These are phyloP conservation scores for Pachypanchax playfairii DNA, from an alignment of 2,113 vertebrate genomes.

Conservation along the genomic window DNA sequence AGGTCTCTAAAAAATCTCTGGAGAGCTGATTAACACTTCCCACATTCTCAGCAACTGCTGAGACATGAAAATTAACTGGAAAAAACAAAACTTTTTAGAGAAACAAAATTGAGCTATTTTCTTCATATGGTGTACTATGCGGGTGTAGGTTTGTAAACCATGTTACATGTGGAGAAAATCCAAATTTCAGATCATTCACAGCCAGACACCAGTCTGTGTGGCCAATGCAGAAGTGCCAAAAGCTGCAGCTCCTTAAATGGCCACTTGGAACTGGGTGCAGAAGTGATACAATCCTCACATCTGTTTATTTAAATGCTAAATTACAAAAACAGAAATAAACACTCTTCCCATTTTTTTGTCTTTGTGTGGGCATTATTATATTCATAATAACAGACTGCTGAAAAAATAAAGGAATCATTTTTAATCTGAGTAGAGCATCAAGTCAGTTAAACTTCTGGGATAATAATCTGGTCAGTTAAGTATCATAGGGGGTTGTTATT, in stretches of 20 bases:
- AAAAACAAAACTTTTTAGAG: neutral
- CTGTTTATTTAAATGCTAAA: neutral
- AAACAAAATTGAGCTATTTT: too few species aligned
- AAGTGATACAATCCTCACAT: neutral
- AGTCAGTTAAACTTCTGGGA: too few species aligned
- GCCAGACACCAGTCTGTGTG: neutral
- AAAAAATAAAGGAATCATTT: too few species aligned
- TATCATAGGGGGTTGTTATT: too few species aligned
- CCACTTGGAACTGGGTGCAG: neutral
- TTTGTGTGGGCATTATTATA: too few species aligned
- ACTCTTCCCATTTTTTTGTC: neutral
- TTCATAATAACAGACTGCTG: too few species aligned
- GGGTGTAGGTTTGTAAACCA: too few species aligned
- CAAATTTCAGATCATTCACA: neutral
- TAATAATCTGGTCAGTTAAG: too few species aligned
- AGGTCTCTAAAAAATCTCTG: constrained; percentile 11
- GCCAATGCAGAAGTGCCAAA: neutral
- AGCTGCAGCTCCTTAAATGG: neutral
- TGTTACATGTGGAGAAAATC: neutral
- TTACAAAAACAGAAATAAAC: neutral
- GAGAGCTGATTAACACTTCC: neutral
- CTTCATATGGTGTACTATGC: neutral
- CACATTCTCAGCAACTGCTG: neutral
- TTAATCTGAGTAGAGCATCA: too few species aligned
- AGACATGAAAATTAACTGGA: neutral